A percentile compares a stretch with the other conserved stretches of the same genome.
These are phyloP conservation scores for Octopus bimaculoides DNA, from an alignment of 1,140 invertebrate species.

Conservation along the genomic window DNA sequence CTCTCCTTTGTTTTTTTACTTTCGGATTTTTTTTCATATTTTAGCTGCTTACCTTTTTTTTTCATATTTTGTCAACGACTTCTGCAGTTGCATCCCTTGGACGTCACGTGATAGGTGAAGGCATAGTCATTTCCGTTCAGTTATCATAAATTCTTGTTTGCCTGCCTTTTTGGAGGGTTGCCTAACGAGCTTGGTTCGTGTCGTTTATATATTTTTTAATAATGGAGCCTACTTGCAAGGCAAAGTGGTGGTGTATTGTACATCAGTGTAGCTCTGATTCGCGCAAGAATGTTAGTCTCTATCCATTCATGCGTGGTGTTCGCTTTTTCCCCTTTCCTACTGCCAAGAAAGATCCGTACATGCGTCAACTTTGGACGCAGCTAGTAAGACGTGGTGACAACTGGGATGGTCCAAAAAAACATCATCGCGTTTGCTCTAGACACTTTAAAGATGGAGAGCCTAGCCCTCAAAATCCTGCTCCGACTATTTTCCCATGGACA, in stretches of 20 bases:
- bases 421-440: neutral
- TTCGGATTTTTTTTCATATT: too few relatives aligned
- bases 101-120: neutral
- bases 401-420: slow-evolving; percentile 1
- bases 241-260: neutral
- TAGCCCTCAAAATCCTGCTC: neutral
- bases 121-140: neutral
- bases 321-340: neutral
- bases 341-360: neutral
- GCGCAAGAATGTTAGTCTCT: neutral
- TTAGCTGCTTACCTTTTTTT: too few relatives aligned
- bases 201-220: neutral
- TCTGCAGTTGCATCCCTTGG: too few relatives aligned
- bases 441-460: neutral
- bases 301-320: neutral
- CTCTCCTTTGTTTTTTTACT: too few relatives aligned
- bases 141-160: neutral
- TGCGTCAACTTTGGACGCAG: neutral
- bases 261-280: neutral
- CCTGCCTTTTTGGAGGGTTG: too few relatives aligned
- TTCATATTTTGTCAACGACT: too few relatives aligned
- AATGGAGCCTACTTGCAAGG: neutral
- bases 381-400: neutral
- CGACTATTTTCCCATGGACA: neutral
- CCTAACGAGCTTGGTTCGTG: neutral